A percentile compares a stretch with the other conserved stretches of the same genome.
These are phyloP conservation scores for Thalassaphorura encarpata DNA, from an alignment of 1,140 invertebrate genomes.

Conservation along the genomic window DNA sequence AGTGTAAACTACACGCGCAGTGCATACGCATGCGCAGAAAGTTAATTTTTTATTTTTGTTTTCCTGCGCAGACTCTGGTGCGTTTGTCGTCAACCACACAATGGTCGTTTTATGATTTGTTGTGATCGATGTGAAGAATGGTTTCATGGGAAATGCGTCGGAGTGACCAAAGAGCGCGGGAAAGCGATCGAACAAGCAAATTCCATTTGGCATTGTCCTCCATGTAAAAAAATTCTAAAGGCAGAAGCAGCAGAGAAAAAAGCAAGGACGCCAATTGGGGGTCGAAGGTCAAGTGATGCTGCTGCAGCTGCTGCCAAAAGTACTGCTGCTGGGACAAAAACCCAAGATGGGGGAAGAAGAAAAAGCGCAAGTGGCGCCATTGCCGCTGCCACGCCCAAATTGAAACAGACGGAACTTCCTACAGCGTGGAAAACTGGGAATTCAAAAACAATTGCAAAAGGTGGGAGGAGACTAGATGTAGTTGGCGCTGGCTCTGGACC, in stretches of 20 bases:
- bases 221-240: constrained; percentile 52
- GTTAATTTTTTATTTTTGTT: background rate
- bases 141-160: constrained; percentile 94
- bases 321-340: background rate
- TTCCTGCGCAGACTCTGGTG: constrained; percentile 64
- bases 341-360: background rate
- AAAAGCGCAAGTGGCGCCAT: background rate
- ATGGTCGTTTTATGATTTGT: constrained; percentile 96
- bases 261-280: background rate
- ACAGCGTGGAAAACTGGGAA: background rate
- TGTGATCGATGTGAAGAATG: constrained; percentile 93
- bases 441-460: background rate
- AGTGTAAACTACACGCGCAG: constrained; percentile 38
- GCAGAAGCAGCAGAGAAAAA: background rate
- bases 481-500: too few relatives aligned
- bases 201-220: constrained; percentile 82
- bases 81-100: constrained; percentile 87
- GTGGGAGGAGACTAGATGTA: too few relatives aligned
- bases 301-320: background rate
- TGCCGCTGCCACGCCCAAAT: background rate
- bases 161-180: constrained; percentile 80
- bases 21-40: background rate
- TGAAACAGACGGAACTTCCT: background rate
- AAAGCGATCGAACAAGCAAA: constrained; percentile 80
- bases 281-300: constrained; percentile 1